Conservation (phyloP, 2,113 vertebrate genomes). For the Apteryx mantelli region DNA sequence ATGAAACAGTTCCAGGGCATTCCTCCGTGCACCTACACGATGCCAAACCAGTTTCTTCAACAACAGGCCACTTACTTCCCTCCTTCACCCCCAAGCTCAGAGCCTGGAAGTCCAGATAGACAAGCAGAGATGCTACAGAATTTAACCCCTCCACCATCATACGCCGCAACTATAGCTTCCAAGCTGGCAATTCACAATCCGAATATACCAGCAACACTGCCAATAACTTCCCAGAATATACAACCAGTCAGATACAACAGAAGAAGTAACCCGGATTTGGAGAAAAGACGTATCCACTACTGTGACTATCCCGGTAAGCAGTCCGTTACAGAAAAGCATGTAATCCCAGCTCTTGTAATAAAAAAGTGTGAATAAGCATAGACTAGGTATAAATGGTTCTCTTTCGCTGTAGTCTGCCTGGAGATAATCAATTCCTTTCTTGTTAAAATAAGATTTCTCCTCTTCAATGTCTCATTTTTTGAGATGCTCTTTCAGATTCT, state of each 20-base stretch:
- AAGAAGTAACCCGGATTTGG: slow-evolving; percentile 94
- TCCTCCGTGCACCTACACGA: slow-evolving; percentile 80
- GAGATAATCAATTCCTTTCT: background rate
- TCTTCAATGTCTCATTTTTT: background rate
- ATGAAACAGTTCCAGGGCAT: slow-evolving; percentile 83
- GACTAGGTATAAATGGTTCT: background rate
- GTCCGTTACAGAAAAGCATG: background rate
- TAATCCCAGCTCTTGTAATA: background rate
- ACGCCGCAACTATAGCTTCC: slow-evolving; percentile 92
- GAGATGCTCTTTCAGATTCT: background rate
- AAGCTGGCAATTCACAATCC: slow-evolving; percentile 87
- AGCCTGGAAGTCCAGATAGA: slow-evolving; percentile 92
- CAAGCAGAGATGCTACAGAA: slow-evolving; percentile 91
- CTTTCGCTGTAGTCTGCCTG: background rate
- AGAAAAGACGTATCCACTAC: slow-evolving; percentile 96
- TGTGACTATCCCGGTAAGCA: slow-evolving; percentile 91
- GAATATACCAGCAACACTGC: slow-evolving; percentile 78
- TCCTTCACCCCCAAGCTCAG: slow-evolving; percentile 93
- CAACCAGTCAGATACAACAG: slow-evolving; percentile 86
- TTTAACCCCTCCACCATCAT: slow-evolving; percentile 92
- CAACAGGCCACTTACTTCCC: slow-evolving; percentile 89
- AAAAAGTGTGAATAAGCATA: background rate
- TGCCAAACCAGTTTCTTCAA: slow-evolving; percentile 80
- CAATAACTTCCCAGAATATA: slow-evolving; percentile 80
- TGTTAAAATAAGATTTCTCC: background rate